Percentiles rank a stretch among this genome's conserved stretches.
Evolutionary conservation across 2,888 invertebrate genomes (phyloP).

Genomic region (Heliconius sara): DNA sequence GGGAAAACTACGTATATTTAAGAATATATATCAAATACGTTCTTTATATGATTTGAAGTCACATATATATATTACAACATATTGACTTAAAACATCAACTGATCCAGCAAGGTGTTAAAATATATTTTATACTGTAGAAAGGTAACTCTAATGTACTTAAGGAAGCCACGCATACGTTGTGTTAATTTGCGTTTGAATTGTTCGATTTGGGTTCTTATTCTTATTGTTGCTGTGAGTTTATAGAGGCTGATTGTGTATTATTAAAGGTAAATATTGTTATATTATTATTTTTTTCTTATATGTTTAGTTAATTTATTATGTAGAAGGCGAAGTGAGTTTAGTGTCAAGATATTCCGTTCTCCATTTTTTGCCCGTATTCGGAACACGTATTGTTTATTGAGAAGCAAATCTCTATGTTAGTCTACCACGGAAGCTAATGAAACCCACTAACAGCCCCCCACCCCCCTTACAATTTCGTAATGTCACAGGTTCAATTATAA

Average conservation of each 20-base stretch:
- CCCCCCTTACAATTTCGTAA: too few relatives aligned
- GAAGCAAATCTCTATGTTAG: too few relatives aligned
- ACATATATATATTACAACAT: neutral
- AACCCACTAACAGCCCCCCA: too few relatives aligned
- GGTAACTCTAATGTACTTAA: constrained; percentile 13
- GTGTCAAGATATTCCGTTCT: too few relatives aligned
- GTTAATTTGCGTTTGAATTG: constrained; percentile 42
- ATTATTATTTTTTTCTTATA: neutral
- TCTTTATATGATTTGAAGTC: neutral
- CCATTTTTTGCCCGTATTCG: too few relatives aligned
- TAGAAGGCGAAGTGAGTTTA: too few relatives aligned
- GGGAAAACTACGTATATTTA: neutral
- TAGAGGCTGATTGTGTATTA: constrained; percentile 32
- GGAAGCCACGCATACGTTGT: constrained; percentile 31
- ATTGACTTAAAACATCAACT: neutral
- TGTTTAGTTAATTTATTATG: neutral
- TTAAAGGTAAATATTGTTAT: neutral
- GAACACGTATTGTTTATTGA: too few relatives aligned
- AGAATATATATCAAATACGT: neutral
- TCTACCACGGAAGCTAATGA: too few relatives aligned
- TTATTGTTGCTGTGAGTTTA: constrained; percentile 29
- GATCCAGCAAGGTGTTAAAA: neutral
- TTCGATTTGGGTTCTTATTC: constrained; percentile 35
- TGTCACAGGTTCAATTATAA: too few relatives aligned
- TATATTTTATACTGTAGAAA: neutral